These are phyloP conservation scores for Patella vulgata DNA, from an alignment of 1,140 invertebrate species.

Conservation along the genomic window DNA sequence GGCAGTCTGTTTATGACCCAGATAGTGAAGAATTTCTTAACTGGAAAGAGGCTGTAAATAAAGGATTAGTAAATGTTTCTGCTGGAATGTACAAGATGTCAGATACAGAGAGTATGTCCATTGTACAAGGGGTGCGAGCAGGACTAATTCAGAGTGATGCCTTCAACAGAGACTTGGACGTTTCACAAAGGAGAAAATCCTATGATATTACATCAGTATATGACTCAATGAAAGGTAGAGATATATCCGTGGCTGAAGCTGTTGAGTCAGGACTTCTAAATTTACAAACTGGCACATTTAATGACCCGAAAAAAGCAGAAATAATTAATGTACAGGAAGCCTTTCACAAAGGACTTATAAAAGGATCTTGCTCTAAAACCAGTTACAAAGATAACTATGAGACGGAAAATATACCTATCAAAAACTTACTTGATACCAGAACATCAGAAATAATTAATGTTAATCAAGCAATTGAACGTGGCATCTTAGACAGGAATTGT, in stretches of 20 bases:
- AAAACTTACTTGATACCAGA: conserved; percentile 38
- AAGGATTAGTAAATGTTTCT: conserved; percentile 79
- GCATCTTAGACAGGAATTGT: conserved; percentile 66
- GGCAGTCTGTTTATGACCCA: conserved; percentile 72
- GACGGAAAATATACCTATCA: conserved; percentile 21
- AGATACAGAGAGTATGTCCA: conserved; percentile 73
- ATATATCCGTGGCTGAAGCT: conserved; percentile 79
- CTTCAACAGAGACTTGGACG: conserved; percentile 54
- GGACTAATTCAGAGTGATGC: conserved; percentile 73
- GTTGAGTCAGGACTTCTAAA: conserved; percentile 81
- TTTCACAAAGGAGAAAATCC: conserved; percentile 80
- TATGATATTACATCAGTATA: conserved; percentile 78
- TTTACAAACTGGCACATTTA: conserved; percentile 81
- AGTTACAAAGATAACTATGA: neutral
- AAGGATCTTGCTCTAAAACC: conserved; percentile 56
- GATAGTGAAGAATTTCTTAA: conserved; percentile 73
- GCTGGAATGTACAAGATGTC: conserved; percentile 81
- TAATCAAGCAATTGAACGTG: conserved; percentile 66
- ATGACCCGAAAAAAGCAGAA: conserved; percentile 78
- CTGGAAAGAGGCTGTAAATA: conserved; percentile 80
- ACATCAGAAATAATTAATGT: conserved; percentile 77
- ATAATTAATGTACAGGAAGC: conserved; percentile 78
- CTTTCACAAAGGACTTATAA: conserved; percentile 76
- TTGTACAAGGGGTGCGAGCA: conserved; percentile 80
- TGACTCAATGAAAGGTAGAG: conserved; percentile 83